phyloP scores from a whole-genome alignment of 2,113 vertebrate genomes.

The Struthidea cinerea region DNA sequence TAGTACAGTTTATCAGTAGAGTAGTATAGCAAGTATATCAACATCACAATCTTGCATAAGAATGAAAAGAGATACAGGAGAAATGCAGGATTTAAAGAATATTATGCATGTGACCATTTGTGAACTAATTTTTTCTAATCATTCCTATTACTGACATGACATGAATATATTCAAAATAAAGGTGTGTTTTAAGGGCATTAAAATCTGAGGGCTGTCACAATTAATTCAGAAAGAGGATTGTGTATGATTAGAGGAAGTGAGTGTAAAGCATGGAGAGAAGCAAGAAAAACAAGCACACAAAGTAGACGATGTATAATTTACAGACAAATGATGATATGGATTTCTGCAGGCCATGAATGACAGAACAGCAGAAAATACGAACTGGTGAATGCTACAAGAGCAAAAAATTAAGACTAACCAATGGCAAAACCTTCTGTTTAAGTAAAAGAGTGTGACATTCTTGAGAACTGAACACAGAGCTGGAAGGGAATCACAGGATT shows the following conservation, averaged over 20 bases:
- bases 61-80: background rate
- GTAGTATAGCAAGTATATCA: background rate
- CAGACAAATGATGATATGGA: rapidly evolving
- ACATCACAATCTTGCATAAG: background rate
- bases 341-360: background rate
- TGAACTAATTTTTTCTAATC: background rate
- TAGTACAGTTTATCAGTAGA: background rate
- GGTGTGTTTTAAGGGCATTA: background rate
- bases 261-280: background rate
- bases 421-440: background rate
- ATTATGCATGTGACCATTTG: background rate
- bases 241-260: background rate
- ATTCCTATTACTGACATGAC: background rate
- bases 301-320: background rate
- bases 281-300: background rate
- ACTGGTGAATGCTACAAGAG: background rate
- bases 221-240: background rate
- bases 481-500: background rate
- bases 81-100: background rate
- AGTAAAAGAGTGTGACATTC: background rate
- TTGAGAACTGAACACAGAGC: background rate
- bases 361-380: background rate
- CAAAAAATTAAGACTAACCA: background rate
- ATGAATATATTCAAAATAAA: background rate
- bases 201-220: background rate